Percentiles rank a stretch among this genome's conserved stretches.
Conservation (phyloP, 2,888 invertebrate species). For the Cryptosula pallasiana region DNA sequence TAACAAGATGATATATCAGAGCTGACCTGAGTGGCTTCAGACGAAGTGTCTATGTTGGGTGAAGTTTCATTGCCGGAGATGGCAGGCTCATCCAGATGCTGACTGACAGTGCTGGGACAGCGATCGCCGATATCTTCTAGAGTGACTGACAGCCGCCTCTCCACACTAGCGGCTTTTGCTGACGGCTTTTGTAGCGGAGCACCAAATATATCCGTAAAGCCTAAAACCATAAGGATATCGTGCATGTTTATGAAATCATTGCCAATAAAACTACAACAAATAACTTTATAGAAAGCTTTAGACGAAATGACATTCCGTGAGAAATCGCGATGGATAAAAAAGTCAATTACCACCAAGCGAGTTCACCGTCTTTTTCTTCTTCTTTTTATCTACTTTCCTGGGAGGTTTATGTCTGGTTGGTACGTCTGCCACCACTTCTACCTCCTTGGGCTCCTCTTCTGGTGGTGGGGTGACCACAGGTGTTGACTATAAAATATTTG, state of each 20-base stretch:
- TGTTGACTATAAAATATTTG: not conserved
- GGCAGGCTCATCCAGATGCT: not conserved
- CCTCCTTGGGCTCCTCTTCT: not conserved
- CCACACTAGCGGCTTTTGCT: not conserved
- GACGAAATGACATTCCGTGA: too few species aligned
- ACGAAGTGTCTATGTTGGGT: too few species aligned
- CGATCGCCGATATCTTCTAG: not conserved
- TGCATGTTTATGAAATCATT: too few species aligned
- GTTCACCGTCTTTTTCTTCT: conserved; percentile 16
- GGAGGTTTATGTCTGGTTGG: conserved; percentile 15
- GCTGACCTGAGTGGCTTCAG: too few species aligned
- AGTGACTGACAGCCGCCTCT: not conserved
- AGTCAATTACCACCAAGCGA: not conserved
- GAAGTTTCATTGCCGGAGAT: not conserved
- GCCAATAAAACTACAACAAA: too few species aligned
- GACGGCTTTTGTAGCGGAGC: not conserved
- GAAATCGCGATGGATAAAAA: too few species aligned
- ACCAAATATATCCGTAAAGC: conserved; percentile 15
- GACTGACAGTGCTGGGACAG: not conserved
- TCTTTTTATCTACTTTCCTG: conserved; percentile 3
- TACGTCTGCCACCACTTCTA: not conserved
- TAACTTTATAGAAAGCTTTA: too few species aligned
- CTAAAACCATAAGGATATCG: not conserved
- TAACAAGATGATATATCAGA: too few species aligned
- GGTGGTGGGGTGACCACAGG: not conserved